A percentile compares a stretch with the other conserved stretches of the same genome.
These are phyloP conservation scores for Camponotus fellah DNA, from an alignment of 2,888 invertebrate genomes.

Conservation along the genomic window DNA sequence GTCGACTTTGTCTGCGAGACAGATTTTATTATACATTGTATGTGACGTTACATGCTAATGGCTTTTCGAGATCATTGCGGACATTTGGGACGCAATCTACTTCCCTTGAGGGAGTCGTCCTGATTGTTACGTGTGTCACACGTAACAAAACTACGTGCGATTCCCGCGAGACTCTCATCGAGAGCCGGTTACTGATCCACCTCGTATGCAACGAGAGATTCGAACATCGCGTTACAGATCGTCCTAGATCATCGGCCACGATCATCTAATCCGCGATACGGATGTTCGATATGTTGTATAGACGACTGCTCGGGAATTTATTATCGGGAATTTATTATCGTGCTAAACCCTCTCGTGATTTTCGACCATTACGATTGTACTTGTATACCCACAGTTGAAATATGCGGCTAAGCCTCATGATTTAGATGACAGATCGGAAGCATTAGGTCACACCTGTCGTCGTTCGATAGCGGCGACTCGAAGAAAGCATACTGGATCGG, in stretches of 20 bases:
- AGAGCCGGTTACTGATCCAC: background rate
- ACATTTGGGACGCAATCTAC: constrained; percentile 20
- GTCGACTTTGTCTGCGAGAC: background rate
- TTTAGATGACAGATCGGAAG: constrained; percentile 30
- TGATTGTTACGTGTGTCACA: constrained; percentile 37
- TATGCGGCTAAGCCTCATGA: background rate
- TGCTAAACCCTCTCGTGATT: constrained; percentile 29
- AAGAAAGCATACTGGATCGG: background rate
- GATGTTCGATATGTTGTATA: constrained; percentile 57
- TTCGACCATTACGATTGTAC: constrained; percentile 44
- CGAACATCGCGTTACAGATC: constrained; percentile 60
- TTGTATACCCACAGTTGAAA: background rate
- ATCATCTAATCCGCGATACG: constrained; percentile 68
- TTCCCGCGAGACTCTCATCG: constrained; percentile 64
- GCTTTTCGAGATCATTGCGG: background rate
- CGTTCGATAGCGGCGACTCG: background rate
- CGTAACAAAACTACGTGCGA: constrained; percentile 41
- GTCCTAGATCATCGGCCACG: constrained; percentile 68
- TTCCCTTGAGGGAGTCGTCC: constrained; percentile 1
- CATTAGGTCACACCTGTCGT: constrained; percentile 32
- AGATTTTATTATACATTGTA: constrained; percentile 2
- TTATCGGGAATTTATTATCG: constrained; percentile 64
- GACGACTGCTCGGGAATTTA: constrained; percentile 57
- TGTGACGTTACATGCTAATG: constrained; percentile 17
- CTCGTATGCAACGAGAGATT: constrained; percentile 32